Evolutionary conservation across 2,888 invertebrate genomes (phyloP).

Genomic region (Hypolimnas misippus): DNA sequence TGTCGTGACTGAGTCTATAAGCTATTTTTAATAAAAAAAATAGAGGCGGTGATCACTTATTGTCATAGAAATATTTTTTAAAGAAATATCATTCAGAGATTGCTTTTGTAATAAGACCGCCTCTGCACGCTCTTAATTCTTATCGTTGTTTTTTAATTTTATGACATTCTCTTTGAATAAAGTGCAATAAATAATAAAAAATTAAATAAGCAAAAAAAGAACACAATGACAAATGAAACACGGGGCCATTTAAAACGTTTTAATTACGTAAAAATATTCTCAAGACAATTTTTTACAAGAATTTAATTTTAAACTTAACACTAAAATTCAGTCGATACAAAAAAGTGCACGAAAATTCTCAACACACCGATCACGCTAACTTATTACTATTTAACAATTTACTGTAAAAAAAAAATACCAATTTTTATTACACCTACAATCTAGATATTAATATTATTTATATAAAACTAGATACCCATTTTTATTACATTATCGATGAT

Average conservation of each 20-base stretch:
- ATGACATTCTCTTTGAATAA: no score
- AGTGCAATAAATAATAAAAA: no score
- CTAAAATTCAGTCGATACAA: conserved; percentile 29
- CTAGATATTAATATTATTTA: not conserved
- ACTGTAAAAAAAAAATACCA: not conserved
- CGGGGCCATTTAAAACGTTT: not conserved
- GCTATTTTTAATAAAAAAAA: no score
- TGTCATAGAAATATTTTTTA: no score
- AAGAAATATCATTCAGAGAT: no score
- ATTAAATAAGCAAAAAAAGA: no score
- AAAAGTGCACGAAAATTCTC: conserved; percentile 17
- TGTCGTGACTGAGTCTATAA: no score
- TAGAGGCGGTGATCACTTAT: no score
- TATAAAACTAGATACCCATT: conserved; percentile 6
- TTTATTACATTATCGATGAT: not conserved
- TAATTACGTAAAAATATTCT: not conserved
- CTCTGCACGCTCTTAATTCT: no score
- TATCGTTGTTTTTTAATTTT: no score
- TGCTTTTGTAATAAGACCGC: no score
- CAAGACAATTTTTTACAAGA: not conserved
- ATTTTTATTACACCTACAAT: not conserved
- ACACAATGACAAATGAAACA: conserved; percentile 5
- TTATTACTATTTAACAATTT: not conserved
- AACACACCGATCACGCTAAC: not conserved
- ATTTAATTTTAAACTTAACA: conserved; percentile 13